These are phyloP conservation scores for Zonitis immaculata DNA, from an alignment of 2,888 invertebrate genomes.

Conservation along the genomic window DNA sequence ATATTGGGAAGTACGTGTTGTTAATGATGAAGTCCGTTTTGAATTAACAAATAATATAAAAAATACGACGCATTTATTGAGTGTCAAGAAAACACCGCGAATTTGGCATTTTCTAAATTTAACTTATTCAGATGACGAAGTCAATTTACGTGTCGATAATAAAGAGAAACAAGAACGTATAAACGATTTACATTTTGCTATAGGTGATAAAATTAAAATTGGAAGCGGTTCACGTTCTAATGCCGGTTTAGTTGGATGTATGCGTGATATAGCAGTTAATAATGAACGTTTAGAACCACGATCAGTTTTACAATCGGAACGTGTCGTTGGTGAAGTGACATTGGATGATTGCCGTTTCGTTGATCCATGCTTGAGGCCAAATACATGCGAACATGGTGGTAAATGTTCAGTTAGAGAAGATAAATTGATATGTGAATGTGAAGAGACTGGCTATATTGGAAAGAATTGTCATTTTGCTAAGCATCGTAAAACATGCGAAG, in stretches of 20 bases:
- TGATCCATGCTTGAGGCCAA: slow-evolving; percentile 82
- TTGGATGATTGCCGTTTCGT: slow-evolving; percentile 86
- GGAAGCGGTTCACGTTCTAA: slow-evolving; percentile 75
- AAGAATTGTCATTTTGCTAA: slow-evolving; percentile 93
- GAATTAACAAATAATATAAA: slow-evolving; percentile 71
- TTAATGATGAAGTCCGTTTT: slow-evolving; percentile 81
- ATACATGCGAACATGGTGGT: slow-evolving; percentile 90
- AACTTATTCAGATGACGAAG: slow-evolving; percentile 68
- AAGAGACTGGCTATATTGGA: slow-evolving; percentile 85
- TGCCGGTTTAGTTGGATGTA: slow-evolving; percentile 83
- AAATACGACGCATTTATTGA: slow-evolving; percentile 71
- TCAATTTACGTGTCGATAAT: slow-evolving; percentile 71
- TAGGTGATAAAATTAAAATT: slow-evolving; percentile 53
- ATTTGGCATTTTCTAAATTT: slow-evolving; percentile 82
- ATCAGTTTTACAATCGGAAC: slow-evolving; percentile 72
- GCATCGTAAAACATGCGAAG: slow-evolving; percentile 88
- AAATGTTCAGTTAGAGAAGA: slow-evolving; percentile 87
- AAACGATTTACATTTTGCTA: slow-evolving; percentile 43
- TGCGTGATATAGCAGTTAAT: slow-evolving; percentile 84
- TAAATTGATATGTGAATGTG: slow-evolving; percentile 83
- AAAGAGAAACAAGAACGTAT: slow-evolving; percentile 60
- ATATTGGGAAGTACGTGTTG: slow-evolving; percentile 85
- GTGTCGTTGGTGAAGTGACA: slow-evolving; percentile 84
- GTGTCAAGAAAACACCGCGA: slow-evolving; percentile 74
- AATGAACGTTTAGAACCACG: slow-evolving; percentile 73